phyloP scores from a whole-genome alignment of 2,113 vertebrate genomes.

The Clarias macrocephalus region DNA sequence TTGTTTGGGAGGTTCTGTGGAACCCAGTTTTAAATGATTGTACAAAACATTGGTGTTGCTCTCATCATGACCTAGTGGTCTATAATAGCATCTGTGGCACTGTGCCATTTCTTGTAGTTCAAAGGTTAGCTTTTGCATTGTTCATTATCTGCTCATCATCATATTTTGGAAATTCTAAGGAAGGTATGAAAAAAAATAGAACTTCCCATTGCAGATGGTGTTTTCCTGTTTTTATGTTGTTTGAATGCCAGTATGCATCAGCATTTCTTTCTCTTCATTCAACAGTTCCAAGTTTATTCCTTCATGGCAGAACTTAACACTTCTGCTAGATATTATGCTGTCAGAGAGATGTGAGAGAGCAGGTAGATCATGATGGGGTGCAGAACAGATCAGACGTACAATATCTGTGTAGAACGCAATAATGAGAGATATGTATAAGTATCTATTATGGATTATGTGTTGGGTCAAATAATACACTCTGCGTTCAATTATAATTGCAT shows the following conservation, averaged over 20 bases:
- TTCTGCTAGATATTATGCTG: neutral
- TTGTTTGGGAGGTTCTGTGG: neutral
- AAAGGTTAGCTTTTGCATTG: slow-evolving; percentile 14
- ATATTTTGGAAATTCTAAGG: slow-evolving; percentile 17
- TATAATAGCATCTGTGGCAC: neutral
- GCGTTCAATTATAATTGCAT: no score
- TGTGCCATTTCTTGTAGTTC: neutral
- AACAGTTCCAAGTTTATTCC: neutral
- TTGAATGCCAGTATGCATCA: neutral
- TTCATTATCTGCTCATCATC: slow-evolving; percentile 1
- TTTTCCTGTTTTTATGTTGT: slow-evolving; percentile 5
- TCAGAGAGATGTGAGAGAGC: neutral
- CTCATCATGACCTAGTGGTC: neutral
- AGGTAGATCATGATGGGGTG: neutral
- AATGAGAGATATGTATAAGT: no score
- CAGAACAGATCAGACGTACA: neutral
- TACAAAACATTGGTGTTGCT: no score
- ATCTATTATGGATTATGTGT: no score
- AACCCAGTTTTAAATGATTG: neutral
- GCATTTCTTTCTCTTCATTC: neutral
- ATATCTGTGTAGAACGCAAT: no score
- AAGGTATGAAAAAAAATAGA: neutral
- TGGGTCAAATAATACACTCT: no score
- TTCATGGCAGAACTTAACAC: neutral
- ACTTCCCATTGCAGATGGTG: slow-evolving; percentile 19